phyloP scores from a whole-genome alignment of 2,888 invertebrate genomes.

The Achlya flavicornis region DNA sequence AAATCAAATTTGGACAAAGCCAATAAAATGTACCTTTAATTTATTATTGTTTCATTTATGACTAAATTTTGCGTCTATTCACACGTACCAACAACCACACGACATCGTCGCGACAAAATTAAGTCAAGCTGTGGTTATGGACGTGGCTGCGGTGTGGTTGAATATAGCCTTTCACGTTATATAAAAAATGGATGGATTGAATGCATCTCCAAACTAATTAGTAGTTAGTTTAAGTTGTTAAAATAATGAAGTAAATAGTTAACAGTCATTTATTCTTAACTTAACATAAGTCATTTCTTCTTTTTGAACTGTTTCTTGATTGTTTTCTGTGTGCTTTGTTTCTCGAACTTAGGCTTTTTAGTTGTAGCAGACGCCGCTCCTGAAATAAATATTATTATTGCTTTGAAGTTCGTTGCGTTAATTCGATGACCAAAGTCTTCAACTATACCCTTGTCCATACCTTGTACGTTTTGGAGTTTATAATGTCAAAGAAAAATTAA shows the following conservation, averaged over 20 bases:
- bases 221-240: background rate
- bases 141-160: too few relatives aligned
- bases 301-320: constrained; percentile 68
- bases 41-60: background rate
- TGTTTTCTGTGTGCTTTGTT: constrained; percentile 55
- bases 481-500: too few relatives aligned
- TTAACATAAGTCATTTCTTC: constrained; percentile 48
- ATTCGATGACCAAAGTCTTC: too few relatives aligned
- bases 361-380: constrained; percentile 21
- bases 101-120: too few relatives aligned
- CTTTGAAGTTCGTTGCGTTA: too few relatives aligned
- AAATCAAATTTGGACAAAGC: background rate
- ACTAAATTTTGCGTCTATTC: background rate
- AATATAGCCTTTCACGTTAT: too few relatives aligned
- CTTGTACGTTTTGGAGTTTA: too few relatives aligned
- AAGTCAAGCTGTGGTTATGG: too few relatives aligned
- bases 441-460: too few relatives aligned
- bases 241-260: background rate
- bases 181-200: too few relatives aligned
- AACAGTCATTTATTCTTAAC: constrained; percentile 6
- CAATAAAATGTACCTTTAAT: background rate
- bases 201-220: background rate
- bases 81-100: background rate
- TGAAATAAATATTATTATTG: background rate
- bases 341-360: constrained; percentile 71